These are phyloP conservation scores for Macrosoma leucophasiata DNA, from an alignment of 2,888 invertebrate species.

Conservation along the genomic window DNA sequence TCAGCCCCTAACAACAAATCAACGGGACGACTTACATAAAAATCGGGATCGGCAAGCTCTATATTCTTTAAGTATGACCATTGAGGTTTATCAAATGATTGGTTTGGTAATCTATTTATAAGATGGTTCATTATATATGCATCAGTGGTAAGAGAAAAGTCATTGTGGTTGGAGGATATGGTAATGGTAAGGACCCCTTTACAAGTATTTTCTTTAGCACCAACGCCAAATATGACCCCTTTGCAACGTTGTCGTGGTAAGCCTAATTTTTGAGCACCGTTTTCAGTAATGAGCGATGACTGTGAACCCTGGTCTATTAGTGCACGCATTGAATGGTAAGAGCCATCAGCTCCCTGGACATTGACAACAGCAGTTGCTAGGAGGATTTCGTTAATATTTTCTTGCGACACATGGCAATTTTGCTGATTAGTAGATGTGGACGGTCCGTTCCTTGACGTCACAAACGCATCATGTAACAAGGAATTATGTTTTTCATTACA, in stretches of 20 bases:
- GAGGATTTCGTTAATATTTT: constrained; percentile 1
- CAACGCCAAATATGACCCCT: constrained; percentile 15
- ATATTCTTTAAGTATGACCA: constrained; percentile 12
- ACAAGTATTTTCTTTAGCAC: constrained; percentile 16
- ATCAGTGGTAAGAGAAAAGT: constrained; percentile 11
- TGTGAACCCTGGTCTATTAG: constrained; percentile 21
- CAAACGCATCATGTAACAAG: background rate
- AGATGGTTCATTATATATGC: constrained; percentile 14
- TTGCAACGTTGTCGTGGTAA: constrained; percentile 7
- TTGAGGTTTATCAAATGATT: constrained; percentile 6
- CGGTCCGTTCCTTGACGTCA: no score
- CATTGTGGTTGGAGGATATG: constrained; percentile 5
- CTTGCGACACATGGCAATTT: background rate
- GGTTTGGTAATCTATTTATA: constrained; percentile 12
- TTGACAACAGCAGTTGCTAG: constrained; percentile 13
- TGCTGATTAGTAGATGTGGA: background rate
- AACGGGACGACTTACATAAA: constrained; percentile 15
- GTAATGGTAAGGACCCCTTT: constrained; percentile 14
- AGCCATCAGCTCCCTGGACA: constrained; percentile 12
- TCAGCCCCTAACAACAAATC: constrained; percentile 19
- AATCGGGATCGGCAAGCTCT: constrained; percentile 13
- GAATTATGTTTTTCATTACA: background rate
- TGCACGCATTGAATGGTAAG: constrained; percentile 4
- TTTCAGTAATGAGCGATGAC: constrained; percentile 15
- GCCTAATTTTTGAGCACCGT: constrained; percentile 11